Evolutionary conservation across 2,113 vertebrate genomes (phyloP).

Genomic region (Garra rufa): DNA sequence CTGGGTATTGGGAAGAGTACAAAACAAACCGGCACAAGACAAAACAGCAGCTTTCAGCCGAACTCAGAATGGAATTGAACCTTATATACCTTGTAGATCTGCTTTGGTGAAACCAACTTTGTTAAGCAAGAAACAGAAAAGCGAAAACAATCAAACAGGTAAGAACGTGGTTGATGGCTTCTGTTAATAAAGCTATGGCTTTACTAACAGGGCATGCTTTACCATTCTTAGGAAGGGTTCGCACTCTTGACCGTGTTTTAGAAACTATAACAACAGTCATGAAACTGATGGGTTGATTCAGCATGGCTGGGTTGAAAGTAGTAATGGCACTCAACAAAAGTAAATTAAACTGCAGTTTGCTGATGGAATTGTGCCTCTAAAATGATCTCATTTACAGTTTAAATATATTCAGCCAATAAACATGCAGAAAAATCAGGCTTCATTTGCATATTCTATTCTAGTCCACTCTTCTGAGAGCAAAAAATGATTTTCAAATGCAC

Average conservation of each 20-base stretch:
- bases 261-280: conserved; percentile 41
- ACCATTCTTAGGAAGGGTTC: conserved; percentile 61
- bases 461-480: neutral
- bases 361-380: neutral
- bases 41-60: conserved; percentile 76
- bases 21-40: conserved; percentile 62
- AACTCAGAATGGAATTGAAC: conserved; percentile 75
- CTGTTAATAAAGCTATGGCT: conserved; percentile 65
- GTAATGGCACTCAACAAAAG: too few species aligned
- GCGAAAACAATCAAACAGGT: conserved; percentile 79
- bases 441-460: neutral
- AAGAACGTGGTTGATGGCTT: conserved; percentile 76
- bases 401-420: conserved; percentile 20
- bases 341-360: conserved; percentile 1
- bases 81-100: conserved; percentile 88
- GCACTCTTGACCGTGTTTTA: conserved; percentile 39
- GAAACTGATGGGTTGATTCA: conserved; percentile 23
- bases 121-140: conserved; percentile 82
- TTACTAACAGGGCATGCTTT: conserved; percentile 65
- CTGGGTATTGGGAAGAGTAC: conserved; percentile 45
- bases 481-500: conserved; percentile 7
- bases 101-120: conserved; percentile 91
- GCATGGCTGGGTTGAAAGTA: conserved; percentile 39
- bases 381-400: conserved; percentile 8
- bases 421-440: conserved; percentile 20